Evolutionary conservation across 2,113 vertebrate species (phyloP), one percentile per base, ranked within the genome.

Genomic region (Taurulus bubalis): DNA sequence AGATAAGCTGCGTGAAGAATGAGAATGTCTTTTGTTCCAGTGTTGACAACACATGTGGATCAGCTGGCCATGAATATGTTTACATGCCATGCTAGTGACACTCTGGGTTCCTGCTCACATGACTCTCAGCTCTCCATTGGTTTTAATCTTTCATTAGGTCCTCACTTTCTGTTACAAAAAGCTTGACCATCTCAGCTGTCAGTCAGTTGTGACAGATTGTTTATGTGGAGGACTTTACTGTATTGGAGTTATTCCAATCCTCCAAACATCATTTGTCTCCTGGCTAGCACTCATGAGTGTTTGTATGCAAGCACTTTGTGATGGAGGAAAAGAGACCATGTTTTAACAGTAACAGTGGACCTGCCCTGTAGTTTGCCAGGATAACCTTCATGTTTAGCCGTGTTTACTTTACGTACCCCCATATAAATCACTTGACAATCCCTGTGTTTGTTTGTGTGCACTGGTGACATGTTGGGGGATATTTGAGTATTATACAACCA

Each of bases 231-330:
- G 65, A 75, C 70, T 30, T 18, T 67, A 69, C 56, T 77, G 83
- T 67, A 85, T 69, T 7, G 1, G 66, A 74, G 66, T 60, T 76
- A 78, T 88, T 82, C 65, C 20, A 84, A 22, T 80, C 66, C 75
- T 84, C 32, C 69, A 2, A 55, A 69, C 66, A 63, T 51, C 73
- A 77, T 72, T 32, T 38, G 30, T 66, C 30, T 83, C 56, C 58
- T 71, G 70, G 59, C 53, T 16, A 5, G 14, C 30, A 6, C 6
- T 71, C 6, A 8, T 30, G 42, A 77, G 53, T 64, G 66, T 75
- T n/a, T 63, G 64, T 28, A 22, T 82, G 63, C 38, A 66, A 55
- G 32, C 69, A 24, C 47, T 64, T 20, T 59, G 16, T 42, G 45
- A 72, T 49, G 30, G 59, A 62, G 47, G 47, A 49, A 49, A 49